Evolutionary conservation across 2,888 invertebrate genomes (phyloP).

Genomic region (Xanthorhoe spadicearia): DNA sequence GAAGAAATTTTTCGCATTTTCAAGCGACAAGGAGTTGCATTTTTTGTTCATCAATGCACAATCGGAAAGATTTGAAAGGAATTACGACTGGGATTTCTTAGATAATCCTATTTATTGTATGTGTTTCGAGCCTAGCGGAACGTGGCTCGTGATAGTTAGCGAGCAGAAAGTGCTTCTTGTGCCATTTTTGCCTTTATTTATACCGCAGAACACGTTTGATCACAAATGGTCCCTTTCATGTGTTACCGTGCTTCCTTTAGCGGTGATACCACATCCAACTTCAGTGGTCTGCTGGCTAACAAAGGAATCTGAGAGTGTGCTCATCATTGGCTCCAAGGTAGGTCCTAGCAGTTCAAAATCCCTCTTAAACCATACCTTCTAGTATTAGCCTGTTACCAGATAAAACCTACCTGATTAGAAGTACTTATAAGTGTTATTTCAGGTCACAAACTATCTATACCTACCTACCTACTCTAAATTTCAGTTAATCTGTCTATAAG

Average conservation of each 20-base stretch:
- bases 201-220: constrained; percentile 75
- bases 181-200: constrained; percentile 78
- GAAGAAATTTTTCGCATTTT: constrained; percentile 76
- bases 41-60: constrained; percentile 73
- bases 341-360: constrained; percentile 28
- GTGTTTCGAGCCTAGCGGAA: constrained; percentile 93
- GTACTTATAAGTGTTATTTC: no score
- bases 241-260: constrained; percentile 75
- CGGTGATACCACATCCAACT: constrained; percentile 79
- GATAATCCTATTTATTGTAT: constrained; percentile 87
- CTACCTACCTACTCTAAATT: no score
- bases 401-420: no score
- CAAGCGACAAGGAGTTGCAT: constrained; percentile 73
- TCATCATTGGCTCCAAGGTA: constrained; percentile 89
- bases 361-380: no score
- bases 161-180: constrained; percentile 79
- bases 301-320: constrained; percentile 87
- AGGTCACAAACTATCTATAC: no score
- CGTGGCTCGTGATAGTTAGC: constrained; percentile 88
- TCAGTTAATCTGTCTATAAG: no score
- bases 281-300: constrained; percentile 92
- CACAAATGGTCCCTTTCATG: constrained; percentile 79
- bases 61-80: constrained; percentile 68
- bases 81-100: constrained; percentile 78
- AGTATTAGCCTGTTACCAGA: not conserved